Percentiles rank a stretch among this genome's conserved stretches.
Evolutionary conservation across 2,113 vertebrate species (phyloP).

Genomic region (Pontoporia blainvillei): DNA sequence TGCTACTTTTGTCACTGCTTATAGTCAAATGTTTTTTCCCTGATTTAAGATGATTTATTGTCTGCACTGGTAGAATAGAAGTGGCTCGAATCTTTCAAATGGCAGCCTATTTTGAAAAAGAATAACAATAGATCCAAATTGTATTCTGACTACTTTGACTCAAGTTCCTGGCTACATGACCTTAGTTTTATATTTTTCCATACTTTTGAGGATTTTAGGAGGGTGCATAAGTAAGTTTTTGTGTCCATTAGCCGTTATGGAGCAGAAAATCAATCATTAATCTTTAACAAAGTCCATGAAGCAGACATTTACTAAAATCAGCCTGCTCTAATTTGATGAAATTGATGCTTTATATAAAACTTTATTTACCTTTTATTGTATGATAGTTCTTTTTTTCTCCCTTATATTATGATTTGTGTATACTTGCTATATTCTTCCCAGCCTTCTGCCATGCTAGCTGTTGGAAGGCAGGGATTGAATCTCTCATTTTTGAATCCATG

Average conservation of each 20-base stretch:
- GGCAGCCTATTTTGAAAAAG: background rate
- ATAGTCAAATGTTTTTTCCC: background rate
- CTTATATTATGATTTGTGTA: background rate
- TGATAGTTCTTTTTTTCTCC: background rate
- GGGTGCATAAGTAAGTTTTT: background rate
- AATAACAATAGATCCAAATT: conserved; percentile 9
- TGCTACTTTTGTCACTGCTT: background rate
- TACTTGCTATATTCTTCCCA: background rate
- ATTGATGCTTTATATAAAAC: background rate
- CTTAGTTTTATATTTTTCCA: background rate
- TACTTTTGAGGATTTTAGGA: background rate
- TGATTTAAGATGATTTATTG: background rate
- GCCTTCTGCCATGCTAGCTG: background rate
- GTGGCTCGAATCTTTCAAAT: background rate
- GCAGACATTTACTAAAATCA: background rate
- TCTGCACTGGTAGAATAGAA: background rate
- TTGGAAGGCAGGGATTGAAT: background rate
- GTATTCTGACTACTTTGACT: background rate
- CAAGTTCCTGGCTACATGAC: background rate
- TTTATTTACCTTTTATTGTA: background rate
- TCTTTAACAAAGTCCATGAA: background rate
- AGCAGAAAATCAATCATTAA: background rate
- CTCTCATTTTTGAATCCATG: background rate
- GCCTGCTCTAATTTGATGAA: background rate
- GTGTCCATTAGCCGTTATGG: background rate